These are phyloP conservation scores for Drosophila subpulchrella DNA, from an alignment of 1,140 invertebrate genomes.

Conservation along the genomic window DNA sequence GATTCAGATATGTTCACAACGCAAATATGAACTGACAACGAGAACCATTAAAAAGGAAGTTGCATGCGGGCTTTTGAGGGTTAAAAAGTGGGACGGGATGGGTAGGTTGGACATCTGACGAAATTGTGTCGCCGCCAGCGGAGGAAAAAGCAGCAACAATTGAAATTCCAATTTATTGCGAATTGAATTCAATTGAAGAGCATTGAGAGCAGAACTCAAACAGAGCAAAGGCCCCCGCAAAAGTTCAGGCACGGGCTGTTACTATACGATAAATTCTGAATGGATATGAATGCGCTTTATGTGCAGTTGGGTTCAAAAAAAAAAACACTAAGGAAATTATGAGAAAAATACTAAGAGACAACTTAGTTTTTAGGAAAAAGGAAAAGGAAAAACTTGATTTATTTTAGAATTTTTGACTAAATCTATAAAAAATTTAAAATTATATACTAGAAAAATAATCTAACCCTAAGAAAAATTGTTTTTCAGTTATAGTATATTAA, in stretches of 20 bases:
- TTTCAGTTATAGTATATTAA: too few relatives aligned
- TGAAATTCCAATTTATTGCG: conserved; percentile 79
- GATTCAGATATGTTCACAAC: conserved; percentile 10
- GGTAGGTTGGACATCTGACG: conserved; percentile 19
- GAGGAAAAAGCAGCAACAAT: conserved; percentile 52
- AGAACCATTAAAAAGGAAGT: conserved; percentile 70
- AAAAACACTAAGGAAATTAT: neutral
- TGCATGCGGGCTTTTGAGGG: conserved; percentile 50
- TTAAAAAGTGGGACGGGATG: conserved; percentile 8
- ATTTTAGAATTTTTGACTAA: too few relatives aligned
- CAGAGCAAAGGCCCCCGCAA: conserved; percentile 48
- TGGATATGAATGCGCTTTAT: conserved; percentile 11
- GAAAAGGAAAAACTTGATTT: too few relatives aligned
- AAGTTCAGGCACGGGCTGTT: conserved; percentile 55
- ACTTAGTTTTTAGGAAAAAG: too few relatives aligned
- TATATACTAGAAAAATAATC: too few relatives aligned
- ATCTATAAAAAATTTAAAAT: too few relatives aligned
- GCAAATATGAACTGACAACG: conserved; percentile 48
- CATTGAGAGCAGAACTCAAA: conserved; percentile 69
- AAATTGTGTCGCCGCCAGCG: conserved; percentile 63
- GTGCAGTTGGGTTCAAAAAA: neutral
- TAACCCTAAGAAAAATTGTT: too few relatives aligned
- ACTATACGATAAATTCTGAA: conserved; percentile 39
- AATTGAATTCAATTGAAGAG: conserved; percentile 82
- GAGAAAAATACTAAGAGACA: too few relatives aligned